Evolutionary conservation across 2,797 vertebrate genomes (phyloP).

Genomic region (Aplochiton taeniatus): DNA sequence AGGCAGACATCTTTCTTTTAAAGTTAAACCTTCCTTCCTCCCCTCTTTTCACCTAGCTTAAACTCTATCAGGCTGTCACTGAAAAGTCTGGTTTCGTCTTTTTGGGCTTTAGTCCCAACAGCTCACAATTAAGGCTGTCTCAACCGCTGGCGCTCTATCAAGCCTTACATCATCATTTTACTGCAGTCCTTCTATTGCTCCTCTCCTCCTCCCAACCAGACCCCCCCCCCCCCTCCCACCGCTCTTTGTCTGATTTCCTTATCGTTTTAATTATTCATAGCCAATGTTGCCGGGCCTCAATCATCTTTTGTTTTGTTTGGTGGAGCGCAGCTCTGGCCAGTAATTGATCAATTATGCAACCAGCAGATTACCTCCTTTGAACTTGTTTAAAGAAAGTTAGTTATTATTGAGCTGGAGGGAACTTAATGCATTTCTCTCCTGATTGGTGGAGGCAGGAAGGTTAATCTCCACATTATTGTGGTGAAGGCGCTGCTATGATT

Average conservation of each 20-base stretch:
- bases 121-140: constrained; percentile 81
- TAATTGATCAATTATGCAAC: constrained; percentile 68
- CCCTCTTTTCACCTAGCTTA: constrained; percentile 36
- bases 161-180: constrained; percentile 88
- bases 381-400: constrained; percentile 51
- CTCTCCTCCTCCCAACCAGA: not conserved
- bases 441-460: constrained; percentile 2
- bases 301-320: constrained; percentile 61
- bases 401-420: constrained; percentile 24
- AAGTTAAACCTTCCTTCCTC: not conserved
- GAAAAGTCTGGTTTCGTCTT: constrained; percentile 63
- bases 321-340: constrained; percentile 56
- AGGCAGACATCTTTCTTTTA: constrained; percentile 12
- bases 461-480: constrained; percentile 7
- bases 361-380: constrained; percentile 68
- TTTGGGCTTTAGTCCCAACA: constrained; percentile 68
- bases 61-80: constrained; percentile 74
- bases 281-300: constrained; percentile 58
- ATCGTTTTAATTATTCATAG: constrained; percentile 71
- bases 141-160: constrained; percentile 89
- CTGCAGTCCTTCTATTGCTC: constrained; percentile 26
- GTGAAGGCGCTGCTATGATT: constrained; percentile 17
- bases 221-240: not conserved
- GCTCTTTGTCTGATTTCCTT: constrained; percentile 58
- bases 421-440: constrained; percentile 10